Base-by-base conservation (phyloP, 2,888 invertebrate genomes). In the Cheilosia vulpina region DNA sequence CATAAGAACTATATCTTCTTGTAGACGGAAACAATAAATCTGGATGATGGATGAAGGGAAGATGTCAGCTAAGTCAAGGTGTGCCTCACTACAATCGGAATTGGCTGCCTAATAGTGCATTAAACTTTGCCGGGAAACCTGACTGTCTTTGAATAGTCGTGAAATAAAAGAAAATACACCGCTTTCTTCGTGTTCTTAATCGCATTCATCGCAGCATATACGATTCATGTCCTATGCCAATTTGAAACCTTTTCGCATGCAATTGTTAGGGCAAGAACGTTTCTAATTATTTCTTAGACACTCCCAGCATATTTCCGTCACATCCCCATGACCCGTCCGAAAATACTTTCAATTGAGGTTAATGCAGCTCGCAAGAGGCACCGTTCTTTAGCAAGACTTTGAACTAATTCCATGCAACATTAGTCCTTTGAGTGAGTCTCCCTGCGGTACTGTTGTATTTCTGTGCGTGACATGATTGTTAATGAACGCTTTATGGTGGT, bases 241-340 rank as follows among this genome's bases (percentile, higher is more conserved):
- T 73, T 73, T 53, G 19, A 43, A 47, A 41, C 2, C 17, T 11
- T 24, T 27, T 17, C 38, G 11, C 31, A 50, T 24, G 62, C 45
- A 63, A 65, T 81, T 63, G 38, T 62, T 6, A 43, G 50, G 27
- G 15, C 9, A 31, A 50, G 31, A 52, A 43, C 7, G 38, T 58
- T 38, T 76, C 17, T 41, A 60, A 71, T 24, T 63, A 50, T 50
- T 41, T 71, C 31, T 27, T 19, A n/a, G 53, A 43, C 76, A 66
- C 76, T 71, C 76, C 82, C 66, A 66, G 62, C 7, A 17, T 2
- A 50, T 9, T 52, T 17, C 60, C 60, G 19, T 19, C 66, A 50
- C 50, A 60, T 85, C 62, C 85, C 62, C 85, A 68, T 81, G 80
- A 85, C 85, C 81, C 77, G 76, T 57, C 80, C 71, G 52, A 68